These are phyloP conservation scores for Orestias chungarensis DNA, from an alignment of 2,797 vertebrate genomes.

Conservation along the genomic window DNA sequence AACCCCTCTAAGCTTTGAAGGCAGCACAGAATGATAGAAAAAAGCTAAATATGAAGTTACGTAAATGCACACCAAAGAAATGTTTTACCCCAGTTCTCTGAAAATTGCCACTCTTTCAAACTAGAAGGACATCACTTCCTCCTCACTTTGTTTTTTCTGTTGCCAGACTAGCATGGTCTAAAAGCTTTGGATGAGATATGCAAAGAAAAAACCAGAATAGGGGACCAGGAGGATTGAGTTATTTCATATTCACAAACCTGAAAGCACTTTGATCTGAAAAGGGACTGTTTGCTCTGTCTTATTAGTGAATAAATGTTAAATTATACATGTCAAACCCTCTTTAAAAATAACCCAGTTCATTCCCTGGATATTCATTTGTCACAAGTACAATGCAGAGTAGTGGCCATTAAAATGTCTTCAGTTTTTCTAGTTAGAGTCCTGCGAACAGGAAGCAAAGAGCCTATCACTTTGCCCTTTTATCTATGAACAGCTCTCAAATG, in stretches of 20 bases:
- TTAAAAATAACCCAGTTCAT: conserved; percentile 40
- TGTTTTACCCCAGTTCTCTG: conserved; percentile 16
- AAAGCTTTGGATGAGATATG: conserved; percentile 19
- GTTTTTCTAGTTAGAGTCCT: conserved; percentile 57
- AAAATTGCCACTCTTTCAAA: conserved; percentile 23
- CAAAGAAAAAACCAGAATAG: conserved; percentile 7
- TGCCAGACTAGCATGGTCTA: conserved; percentile 15
- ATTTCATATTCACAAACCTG: conserved; percentile 23
- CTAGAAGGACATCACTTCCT: conserved; percentile 11
- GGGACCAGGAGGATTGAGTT: conserved; percentile 3
- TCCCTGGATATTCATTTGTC: conserved; percentile 43
- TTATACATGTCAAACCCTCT: neutral
- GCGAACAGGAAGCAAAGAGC: conserved; percentile 58
- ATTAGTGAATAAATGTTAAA: conserved; percentile 18
- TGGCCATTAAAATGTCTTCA: conserved; percentile 54
- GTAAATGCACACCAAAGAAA: conserved; percentile 17
- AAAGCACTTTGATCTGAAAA: conserved; percentile 27
- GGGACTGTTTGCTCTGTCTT: conserved; percentile 26
- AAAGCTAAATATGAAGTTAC: conserved; percentile 21
- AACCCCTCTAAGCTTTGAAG: conserved; percentile 23
- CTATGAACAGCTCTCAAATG: conserved; percentile 63
- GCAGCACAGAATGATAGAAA: conserved; percentile 5
- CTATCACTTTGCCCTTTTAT: conserved; percentile 67
- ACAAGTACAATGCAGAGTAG: conserved; percentile 47
- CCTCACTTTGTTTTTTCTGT: neutral